phyloP scores from a whole-genome alignment of 2,888 invertebrate species.

The Schrankia costaestrigalis region DNA sequence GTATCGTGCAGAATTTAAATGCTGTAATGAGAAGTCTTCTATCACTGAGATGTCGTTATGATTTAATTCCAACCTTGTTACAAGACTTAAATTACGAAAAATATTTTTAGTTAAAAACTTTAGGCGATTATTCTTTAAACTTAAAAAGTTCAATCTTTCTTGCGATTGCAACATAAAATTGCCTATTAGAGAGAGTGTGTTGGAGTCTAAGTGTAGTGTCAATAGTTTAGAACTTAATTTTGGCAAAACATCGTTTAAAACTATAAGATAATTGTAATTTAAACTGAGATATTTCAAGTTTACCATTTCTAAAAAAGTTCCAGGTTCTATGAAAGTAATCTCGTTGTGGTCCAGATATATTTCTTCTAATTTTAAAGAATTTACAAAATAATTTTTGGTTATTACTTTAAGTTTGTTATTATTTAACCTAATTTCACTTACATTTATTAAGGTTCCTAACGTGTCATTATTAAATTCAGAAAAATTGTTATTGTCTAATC shows the following conservation, averaged over 20 bases:
- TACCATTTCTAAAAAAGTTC: constrained; percentile 86
- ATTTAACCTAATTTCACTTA: constrained; percentile 90
- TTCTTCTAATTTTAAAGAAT: constrained; percentile 87
- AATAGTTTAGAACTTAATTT: constrained; percentile 85
- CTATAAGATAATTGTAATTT: constrained; percentile 88
- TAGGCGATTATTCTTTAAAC: constrained; percentile 89
- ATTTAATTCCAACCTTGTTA: constrained; percentile 88
- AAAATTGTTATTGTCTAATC: constrained; percentile 92
- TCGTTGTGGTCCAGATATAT: constrained; percentile 93
- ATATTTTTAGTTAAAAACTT: constrained; percentile 85
- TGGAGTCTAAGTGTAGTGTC: constrained; percentile 89
- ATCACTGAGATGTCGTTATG: constrained; percentile 90
- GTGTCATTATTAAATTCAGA: constrained; percentile 88
- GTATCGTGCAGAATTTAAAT: constrained; percentile 87
- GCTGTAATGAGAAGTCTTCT: constrained; percentile 89
- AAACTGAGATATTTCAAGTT: constrained; percentile 91
- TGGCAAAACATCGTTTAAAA: constrained; percentile 89
- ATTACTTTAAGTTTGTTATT: constrained; percentile 90
- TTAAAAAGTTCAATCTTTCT: constrained; percentile 90
- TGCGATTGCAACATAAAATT: constrained; percentile 88
- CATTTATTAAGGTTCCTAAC: constrained; percentile 85
- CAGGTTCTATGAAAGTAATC: constrained; percentile 89
- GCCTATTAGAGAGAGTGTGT: constrained; percentile 86
- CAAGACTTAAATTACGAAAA: constrained; percentile 87
- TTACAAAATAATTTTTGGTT: constrained; percentile 87